Evolutionary conservation across 2,888 invertebrate genomes (phyloP).

Genomic region (Caenorhabditis imperialis): DNA sequence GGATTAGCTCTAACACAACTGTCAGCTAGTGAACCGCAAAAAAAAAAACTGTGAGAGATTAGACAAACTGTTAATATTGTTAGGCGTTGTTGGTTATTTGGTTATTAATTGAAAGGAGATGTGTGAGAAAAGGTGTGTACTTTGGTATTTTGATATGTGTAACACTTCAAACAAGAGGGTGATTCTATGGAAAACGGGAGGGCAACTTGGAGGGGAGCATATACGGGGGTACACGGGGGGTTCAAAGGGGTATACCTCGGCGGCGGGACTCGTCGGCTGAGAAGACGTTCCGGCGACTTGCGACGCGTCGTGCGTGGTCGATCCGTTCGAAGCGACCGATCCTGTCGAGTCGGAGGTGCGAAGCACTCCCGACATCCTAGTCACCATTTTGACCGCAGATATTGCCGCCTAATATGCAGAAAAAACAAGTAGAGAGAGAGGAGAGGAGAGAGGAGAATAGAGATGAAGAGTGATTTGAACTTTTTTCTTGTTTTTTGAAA

Average conservation of each 20-base stretch:
- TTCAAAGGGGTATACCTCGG: slow-evolving; percentile 44
- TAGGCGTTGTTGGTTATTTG: slow-evolving; percentile 10
- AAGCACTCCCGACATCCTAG: slow-evolving; percentile 72
- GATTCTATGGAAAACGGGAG: background rate
- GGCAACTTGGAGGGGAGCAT: background rate
- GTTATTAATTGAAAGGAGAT: background rate
- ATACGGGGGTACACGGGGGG: slow-evolving; percentile 1
- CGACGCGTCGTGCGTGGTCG: slow-evolving; percentile 51
- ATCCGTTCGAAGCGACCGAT: slow-evolving; percentile 61
- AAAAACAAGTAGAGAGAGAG: slow-evolving; percentile 33
- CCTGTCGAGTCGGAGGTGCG: slow-evolving; percentile 68
- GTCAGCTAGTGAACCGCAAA: slow-evolving; percentile 34
- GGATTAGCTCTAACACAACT: slow-evolving; percentile 33
- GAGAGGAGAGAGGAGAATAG: slow-evolving; percentile 18
- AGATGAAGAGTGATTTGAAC: slow-evolving; percentile 7
- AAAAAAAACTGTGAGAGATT: no score
- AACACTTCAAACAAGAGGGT: slow-evolving; percentile 29
- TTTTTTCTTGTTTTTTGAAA: background rate
- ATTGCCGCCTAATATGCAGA: slow-evolving; percentile 74
- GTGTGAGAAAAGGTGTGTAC: slow-evolving; percentile 1
- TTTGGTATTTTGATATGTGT: background rate
- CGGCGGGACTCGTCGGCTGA: slow-evolving; percentile 63
- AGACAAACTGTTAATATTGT: no score
- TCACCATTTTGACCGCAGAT: slow-evolving; percentile 77
- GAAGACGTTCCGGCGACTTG: slow-evolving; percentile 53